Evolutionary conservation across 2,888 invertebrate genomes (phyloP).

Genomic region (Drosophila kokeensis): DNA sequence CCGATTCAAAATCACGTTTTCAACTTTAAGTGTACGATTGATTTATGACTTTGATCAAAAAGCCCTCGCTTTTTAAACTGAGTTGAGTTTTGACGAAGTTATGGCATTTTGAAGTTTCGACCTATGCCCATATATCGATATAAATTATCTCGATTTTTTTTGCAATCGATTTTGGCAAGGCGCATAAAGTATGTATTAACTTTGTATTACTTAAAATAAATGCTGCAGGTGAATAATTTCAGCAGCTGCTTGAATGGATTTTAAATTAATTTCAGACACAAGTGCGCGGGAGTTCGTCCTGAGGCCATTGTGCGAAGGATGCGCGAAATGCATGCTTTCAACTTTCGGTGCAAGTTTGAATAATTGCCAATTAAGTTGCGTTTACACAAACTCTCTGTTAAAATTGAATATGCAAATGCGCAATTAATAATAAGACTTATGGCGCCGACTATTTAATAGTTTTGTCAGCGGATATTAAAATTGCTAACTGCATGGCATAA

Average conservation of each 20-base stretch:
- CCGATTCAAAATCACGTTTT: too few species aligned
- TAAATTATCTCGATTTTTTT: not conserved
- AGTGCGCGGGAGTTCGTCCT: slow-evolving; percentile 2
- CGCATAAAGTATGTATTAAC: not conserved
- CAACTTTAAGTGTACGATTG: too few species aligned
- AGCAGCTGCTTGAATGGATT: slow-evolving; percentile 52
- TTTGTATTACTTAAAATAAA: slow-evolving; percentile 40
- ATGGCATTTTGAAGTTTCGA: too few species aligned
- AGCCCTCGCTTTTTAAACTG: too few species aligned
- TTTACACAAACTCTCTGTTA: not conserved
- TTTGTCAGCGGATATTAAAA: slow-evolving; percentile 7
- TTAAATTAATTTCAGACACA: slow-evolving; percentile 59
- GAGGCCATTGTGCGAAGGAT: slow-evolving; percentile 15
- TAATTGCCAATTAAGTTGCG: slow-evolving; percentile 35
- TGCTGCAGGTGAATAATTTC: slow-evolving; percentile 42
- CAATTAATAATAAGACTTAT: slow-evolving; percentile 42
- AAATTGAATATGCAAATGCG: not conserved
- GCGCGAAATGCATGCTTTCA: slow-evolving; percentile 36
- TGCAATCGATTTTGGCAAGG: not conserved
- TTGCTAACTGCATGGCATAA: slow-evolving; percentile 20
- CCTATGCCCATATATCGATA: too few species aligned
- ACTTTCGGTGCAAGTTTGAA: slow-evolving; percentile 42
- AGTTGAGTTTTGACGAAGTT: too few species aligned
- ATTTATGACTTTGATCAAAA: too few species aligned
- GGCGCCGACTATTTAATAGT: not conserved